A percentile compares a stretch with the other conserved stretches of the same genome.
phyloP scores from a whole-genome alignment of 2,888 invertebrate species.

The Lumbricus terrestris region DNA sequence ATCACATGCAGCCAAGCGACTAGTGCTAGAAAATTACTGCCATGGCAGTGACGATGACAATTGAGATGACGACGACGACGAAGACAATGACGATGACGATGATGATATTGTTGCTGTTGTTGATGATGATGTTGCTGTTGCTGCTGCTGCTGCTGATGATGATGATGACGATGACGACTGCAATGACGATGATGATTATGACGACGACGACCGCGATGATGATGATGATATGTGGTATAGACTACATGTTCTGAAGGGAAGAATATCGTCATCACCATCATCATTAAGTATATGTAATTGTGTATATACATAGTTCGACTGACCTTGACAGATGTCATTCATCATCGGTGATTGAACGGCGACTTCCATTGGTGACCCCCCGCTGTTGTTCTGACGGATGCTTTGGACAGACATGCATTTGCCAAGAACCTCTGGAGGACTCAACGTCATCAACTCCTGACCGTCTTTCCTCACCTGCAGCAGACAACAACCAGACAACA shows the following conservation, averaged over 20 bases:
- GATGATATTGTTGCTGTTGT: neutral
- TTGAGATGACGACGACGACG: neutral
- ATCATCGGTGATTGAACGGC: neutral
- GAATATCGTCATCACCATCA: too few species aligned
- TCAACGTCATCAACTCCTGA: neutral
- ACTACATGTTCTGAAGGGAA: neutral
- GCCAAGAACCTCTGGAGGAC: constrained; percentile 12
- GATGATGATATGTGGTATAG: neutral
- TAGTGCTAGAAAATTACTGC: neutral
- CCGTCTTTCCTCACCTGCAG: constrained; percentile 20
- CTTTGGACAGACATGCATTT: constrained; percentile 13
- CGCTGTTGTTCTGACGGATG: neutral
- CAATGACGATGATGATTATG: neutral
- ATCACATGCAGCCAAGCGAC: neutral
- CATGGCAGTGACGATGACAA: too few species aligned
- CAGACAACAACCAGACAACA: neutral
- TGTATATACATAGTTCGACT: too few species aligned
- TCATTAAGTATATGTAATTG: too few species aligned
- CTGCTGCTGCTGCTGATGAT: neutral
- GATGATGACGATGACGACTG: neutral
- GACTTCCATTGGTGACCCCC: constrained; percentile 15
- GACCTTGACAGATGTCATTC: neutral
- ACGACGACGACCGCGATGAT: neutral
- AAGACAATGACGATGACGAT: neutral
- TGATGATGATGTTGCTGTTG: neutral